A percentile compares a stretch with the other conserved stretches of the same genome.
These are phyloP conservation scores for Chelonia mydas DNA, from an alignment of 2,797 vertebrate genomes.

Conservation along the genomic window DNA sequence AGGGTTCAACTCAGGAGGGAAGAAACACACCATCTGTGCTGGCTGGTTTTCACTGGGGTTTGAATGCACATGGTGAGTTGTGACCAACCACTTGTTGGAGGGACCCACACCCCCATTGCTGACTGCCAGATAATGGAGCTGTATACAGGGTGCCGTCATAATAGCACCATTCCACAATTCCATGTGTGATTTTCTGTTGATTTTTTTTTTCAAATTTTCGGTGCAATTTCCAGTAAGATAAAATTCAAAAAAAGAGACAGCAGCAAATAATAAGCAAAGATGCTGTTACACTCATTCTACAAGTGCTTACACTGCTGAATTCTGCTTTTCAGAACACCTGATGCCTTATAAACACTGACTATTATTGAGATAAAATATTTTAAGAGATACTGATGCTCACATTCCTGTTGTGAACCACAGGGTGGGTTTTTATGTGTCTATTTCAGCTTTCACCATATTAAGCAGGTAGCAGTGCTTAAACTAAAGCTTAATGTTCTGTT, in stretches of 20 bases:
- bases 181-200: neutral
- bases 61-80: slow-evolving; percentile 21
- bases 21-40: slow-evolving; percentile 5
- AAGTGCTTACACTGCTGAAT: neutral
- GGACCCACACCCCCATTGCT: neutral
- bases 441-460: slow-evolving; percentile 40
- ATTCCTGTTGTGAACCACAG: neutral
- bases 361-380: neutral
- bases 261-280: slow-evolving; percentile 11
- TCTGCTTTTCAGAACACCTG: neutral
- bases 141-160: neutral
- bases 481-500: slow-evolving; percentile 30
- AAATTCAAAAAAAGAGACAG: neutral
- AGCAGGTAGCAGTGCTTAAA: slow-evolving; percentile 37
- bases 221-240: neutral
- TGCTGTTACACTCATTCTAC: neutral
- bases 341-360: neutral
- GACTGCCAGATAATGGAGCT: slow-evolving; percentile 46
- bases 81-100: slow-evolving; percentile 63
- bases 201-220: neutral
- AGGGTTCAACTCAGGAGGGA: neutral
- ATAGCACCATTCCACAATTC: neutral
- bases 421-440: fast-evolving
- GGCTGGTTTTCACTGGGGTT: slow-evolving; percentile 8
- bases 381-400: neutral